A percentile compares a stretch with the other conserved stretches of the same genome.
These are phyloP conservation scores for Drosophila histrio DNA, from an alignment of 2,888 invertebrate species.

Conservation along the genomic window DNA sequence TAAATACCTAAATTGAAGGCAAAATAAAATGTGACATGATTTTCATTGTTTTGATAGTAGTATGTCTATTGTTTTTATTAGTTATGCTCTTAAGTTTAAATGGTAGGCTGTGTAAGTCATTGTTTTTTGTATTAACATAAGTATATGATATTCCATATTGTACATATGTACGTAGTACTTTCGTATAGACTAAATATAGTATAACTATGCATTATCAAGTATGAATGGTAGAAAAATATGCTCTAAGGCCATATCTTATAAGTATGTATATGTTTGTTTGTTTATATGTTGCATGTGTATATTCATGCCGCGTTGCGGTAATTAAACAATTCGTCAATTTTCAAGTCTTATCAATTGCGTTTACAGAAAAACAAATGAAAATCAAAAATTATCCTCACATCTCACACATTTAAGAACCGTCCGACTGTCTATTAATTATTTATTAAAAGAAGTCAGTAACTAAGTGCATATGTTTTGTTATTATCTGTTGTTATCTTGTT, in stretches of 20 bases:
- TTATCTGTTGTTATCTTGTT: conserved; percentile 6
- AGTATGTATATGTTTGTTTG: conserved; percentile 8
- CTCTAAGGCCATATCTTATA: conserved; percentile 63
- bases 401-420: conserved; percentile 25
- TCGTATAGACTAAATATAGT: conserved; percentile 30
- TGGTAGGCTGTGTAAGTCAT: conserved; percentile 62
- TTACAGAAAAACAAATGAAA: conserved; percentile 42
- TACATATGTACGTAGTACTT: conserved; percentile 27
- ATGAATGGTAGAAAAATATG: conserved; percentile 76
- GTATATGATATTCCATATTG: conserved; percentile 62
- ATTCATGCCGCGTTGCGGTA: conserved; percentile 30
- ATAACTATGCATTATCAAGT: conserved; percentile 66
- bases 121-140: too few relatives aligned
- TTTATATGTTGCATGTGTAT: conserved; percentile 38
- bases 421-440: conserved; percentile 23
- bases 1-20: not conserved
- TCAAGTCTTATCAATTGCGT: conserved; percentile 78
- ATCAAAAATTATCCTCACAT: conserved; percentile 5
- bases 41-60: not conserved
- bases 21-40: not conserved
- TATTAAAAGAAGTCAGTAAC: conserved; percentile 51
- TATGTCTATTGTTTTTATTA: conserved; percentile 62
- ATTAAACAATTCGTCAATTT: conserved; percentile 66
- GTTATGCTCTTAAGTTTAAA: conserved; percentile 46
- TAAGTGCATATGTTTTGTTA: conserved; percentile 44